Conservation (phyloP, 2,888 invertebrate genomes). For the Xanthorhoe designata region DNA sequence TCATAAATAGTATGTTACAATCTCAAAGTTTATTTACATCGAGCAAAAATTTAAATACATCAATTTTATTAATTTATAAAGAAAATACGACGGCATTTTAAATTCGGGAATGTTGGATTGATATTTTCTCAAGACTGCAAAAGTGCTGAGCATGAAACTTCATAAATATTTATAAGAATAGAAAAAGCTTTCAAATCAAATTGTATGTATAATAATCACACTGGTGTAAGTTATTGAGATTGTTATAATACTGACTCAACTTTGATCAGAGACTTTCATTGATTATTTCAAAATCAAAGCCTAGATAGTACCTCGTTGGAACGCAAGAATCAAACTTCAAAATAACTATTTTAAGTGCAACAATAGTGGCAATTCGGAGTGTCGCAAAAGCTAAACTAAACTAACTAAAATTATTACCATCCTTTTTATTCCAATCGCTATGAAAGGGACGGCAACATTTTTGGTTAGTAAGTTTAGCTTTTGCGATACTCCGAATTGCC, state of each 20-base stretch:
- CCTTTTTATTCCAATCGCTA: no score
- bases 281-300: conserved; percentile 4
- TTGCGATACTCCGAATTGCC: no score
- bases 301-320: background rate
- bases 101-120: conserved; percentile 48
- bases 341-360: no score
- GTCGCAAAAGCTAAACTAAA: no score
- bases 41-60: conserved; percentile 44
- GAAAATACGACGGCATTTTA: conserved; percentile 39
- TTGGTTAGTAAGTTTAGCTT: no score
- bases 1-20: conserved; percentile 51
- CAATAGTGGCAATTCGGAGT: no score
- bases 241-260: conserved; percentile 54
- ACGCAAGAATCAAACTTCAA: no score
- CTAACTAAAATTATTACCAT: no score
- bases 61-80: conserved; percentile 45
- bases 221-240: conserved; percentile 49
- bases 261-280: conserved; percentile 35
- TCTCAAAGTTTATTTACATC: conserved; percentile 59
- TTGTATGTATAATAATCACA: conserved; percentile 20
- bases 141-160: background rate
- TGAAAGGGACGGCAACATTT: no score
- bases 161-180: background rate
- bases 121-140: conserved; percentile 7
- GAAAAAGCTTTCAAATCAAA: conserved; percentile 5